Evolutionary conservation across 2,113 vertebrate genomes (phyloP), one percentile per base, ranked within the genome.

Genomic region (Cinclus cinclus): DNA sequence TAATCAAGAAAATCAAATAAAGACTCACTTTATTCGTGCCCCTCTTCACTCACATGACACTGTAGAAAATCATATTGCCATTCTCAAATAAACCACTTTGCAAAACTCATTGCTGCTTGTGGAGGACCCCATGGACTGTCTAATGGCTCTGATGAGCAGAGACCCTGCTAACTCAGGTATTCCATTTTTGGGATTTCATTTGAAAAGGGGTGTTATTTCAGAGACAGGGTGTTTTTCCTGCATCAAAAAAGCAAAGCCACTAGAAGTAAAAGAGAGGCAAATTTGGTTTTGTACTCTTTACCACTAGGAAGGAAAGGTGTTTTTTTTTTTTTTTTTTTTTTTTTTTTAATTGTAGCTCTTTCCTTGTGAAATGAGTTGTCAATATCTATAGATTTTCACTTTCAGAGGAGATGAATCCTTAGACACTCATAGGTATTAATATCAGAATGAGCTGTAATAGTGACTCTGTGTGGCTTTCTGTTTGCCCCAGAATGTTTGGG

Each of bases 301-400:
- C 22, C 9, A 22, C 53, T 62, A n/a, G 25, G 31, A 92, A 89
- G n/a, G n/a, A 85, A 78, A 64, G 11, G 3, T 4, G n/a, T n/a
- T n/a, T n/a, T n/a, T n/a, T n/a, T n/a, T n/a, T n/a, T n/a, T n/a
- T n/a, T 37, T 37, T 37, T 37, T 37, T 37, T 37, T 55, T 64
- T 6, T 6, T 11, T 13, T 79, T 79, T 67, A 31, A 53, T 25
- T 81, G 8, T 10, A 81, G 25, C 6, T 64, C 19, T 82, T 74
- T 79, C n/a, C 49, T 79, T 69, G 18, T 58, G 49, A 88, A 95
- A 87, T 65, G n/a, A 73, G 13, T 24, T 5, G 24, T 85, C 59
- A 74, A 33, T 88, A 33, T 73, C 80, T 90, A 80, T 73, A 73
- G 67, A 80, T 87, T 80, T 95, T 80, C 46, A 62, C 46, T 82